Conservation (phyloP, 37 sponge, comb jelly and placozoan species). For the Halisarca cf. caerulea region DNA sequence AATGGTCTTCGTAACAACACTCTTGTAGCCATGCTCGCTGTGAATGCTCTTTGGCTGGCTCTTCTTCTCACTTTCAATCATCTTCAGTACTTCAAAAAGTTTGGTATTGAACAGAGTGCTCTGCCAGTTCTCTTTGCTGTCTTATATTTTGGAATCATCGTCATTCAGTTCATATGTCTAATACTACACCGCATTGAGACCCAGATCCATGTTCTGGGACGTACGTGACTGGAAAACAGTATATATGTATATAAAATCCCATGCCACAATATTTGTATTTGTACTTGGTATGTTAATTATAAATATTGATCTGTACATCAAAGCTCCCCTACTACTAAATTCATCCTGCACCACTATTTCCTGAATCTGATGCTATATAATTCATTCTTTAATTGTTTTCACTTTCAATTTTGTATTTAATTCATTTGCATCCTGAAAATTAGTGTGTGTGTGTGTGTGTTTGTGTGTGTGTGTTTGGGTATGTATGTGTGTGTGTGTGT, state of each 20-base stretch:
- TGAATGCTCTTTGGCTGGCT: slow-evolving; percentile 70
- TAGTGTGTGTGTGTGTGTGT: not conserved
- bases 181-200: slow-evolving; percentile 56
- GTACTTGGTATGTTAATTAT: no score
- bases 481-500: slow-evolving; percentile 10
- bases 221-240: no score
- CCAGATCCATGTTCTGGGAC: slow-evolving; percentile 57
- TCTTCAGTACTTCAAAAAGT: slow-evolving; percentile 3
- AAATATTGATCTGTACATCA: no score
- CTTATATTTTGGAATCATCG: slow-evolving; percentile 17
- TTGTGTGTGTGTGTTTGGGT: not conserved
- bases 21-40: slow-evolving; percentile 40
- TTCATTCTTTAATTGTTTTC: no score
- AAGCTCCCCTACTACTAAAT: no score
- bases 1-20: slow-evolving; percentile 48
- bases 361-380: no score
- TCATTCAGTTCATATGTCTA: slow-evolving; percentile 62
- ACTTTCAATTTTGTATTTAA: no score
- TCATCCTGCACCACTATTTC: no score
- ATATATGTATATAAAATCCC: no score
- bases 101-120: slow-evolving; percentile 15
- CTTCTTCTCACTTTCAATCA: slow-evolving; percentile 36
- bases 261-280: no score
- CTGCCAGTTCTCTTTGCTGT: slow-evolving; percentile 55
- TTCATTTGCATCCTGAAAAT: no score